A percentile compares a stretch with the other conserved stretches of the same genome.
These are phyloP conservation scores for Drosophila lowei DNA, from an alignment of 1,140 invertebrate genomes.

Conservation along the genomic window DNA sequence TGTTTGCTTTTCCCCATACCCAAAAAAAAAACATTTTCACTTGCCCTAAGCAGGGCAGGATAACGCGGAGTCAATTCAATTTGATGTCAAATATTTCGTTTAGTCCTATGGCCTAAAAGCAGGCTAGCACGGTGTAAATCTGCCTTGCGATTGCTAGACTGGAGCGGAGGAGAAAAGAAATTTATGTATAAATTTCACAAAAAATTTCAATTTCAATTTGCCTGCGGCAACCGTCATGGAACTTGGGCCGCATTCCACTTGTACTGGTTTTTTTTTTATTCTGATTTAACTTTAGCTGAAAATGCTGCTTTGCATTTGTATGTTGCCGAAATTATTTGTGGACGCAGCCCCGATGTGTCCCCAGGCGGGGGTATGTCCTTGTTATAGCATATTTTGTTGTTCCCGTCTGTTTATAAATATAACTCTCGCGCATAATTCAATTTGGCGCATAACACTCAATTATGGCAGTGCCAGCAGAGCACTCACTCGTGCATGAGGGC, in stretches of 20 bases:
- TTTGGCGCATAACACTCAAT: conserved; percentile 42
- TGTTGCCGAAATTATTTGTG: background rate
- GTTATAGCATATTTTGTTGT: conserved; percentile 20
- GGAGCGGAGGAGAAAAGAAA: background rate
- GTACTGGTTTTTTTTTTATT: conserved; percentile 8
- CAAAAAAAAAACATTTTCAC: conserved; percentile 26
- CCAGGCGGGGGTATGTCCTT: conserved; percentile 18
- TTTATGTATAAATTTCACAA: conserved; percentile 27
- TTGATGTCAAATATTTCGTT: conserved; percentile 61
- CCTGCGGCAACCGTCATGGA: conserved; percentile 26
- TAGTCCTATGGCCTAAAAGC: background rate
- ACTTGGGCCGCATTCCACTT: conserved; percentile 9
- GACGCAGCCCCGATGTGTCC: background rate
- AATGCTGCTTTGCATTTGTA: conserved; percentile 41
- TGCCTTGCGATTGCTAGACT: background rate
- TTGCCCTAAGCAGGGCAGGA: conserved; percentile 5
- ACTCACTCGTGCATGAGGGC: background rate
- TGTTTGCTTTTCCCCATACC: conserved; percentile 53
- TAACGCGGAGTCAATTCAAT: conserved; percentile 57
- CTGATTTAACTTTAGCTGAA: conserved; percentile 9
- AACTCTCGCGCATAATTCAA: conserved; percentile 30
- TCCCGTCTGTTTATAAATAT: conserved; percentile 20
- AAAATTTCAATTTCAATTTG: conserved; percentile 65
- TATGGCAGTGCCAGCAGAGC: conserved; percentile 39
- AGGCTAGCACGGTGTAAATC: conserved; percentile 16